These are phyloP conservation scores for Chromobotia macracanthus DNA, from an alignment of 2,797 vertebrate genomes.

Conservation along the genomic window DNA sequence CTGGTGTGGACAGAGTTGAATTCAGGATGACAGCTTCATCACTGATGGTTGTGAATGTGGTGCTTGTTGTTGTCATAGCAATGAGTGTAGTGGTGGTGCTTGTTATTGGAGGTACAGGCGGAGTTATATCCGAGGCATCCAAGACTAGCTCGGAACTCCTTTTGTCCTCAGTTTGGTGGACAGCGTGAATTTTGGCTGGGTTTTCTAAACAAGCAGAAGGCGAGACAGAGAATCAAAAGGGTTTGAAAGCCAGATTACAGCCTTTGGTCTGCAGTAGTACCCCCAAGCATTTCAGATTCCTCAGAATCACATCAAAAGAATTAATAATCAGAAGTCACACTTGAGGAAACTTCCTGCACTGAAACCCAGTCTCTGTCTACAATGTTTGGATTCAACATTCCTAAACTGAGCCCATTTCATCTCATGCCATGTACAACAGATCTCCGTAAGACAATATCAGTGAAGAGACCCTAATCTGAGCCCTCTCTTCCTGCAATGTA, in stretches of 20 bases:
- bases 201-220: constrained; percentile 70
- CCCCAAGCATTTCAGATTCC: constrained; percentile 44
- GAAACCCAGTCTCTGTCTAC: constrained; percentile 47
- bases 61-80: constrained; percentile 51
- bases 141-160: constrained; percentile 65
- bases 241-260: constrained; percentile 39
- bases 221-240: constrained; percentile 2
- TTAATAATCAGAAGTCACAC: constrained; percentile 55
- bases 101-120: constrained; percentile 34
- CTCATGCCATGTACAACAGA: constrained; percentile 58
- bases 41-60: not conserved
- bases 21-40: constrained; percentile 34
- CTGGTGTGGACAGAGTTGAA: constrained; percentile 51
- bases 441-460: constrained; percentile 40
- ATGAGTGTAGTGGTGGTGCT: constrained; percentile 53
- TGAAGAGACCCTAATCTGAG: constrained; percentile 37
- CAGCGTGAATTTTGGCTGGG: constrained; percentile 68
- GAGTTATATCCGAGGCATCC: constrained; percentile 67
- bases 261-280: constrained; percentile 37
- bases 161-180: constrained; percentile 74
- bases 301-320: constrained; percentile 57
- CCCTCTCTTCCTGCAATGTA: constrained; percentile 47
- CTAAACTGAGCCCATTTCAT: constrained; percentile 52
- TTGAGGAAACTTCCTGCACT: constrained; percentile 56
- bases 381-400: constrained; percentile 51